Base-by-base conservation (phyloP, 2,113 vertebrate genomes). In the Montifringilla adamsi region DNA sequence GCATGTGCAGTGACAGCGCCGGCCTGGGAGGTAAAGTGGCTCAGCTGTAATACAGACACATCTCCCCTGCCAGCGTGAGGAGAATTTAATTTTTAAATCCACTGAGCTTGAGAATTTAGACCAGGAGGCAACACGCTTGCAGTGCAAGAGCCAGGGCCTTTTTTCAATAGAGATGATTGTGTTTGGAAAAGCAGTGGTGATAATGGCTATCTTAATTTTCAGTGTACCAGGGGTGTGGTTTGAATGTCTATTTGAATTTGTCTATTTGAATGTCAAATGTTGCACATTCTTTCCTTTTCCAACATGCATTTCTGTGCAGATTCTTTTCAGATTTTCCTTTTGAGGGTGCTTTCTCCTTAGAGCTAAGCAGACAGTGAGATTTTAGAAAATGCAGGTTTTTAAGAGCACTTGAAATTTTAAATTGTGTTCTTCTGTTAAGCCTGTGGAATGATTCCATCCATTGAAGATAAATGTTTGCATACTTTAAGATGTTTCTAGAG, bases 1-100 rank as follows among this genome's bases (percentile, higher is more conserved):
- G 88, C 66, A 21, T 91, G 94, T 95, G 77, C 89, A n/a, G 86
- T 81, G 91, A 60, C 89, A 84, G 79, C 4, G 68, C 43, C 3
- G 8, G 52, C 56, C 82, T 39, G 43, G 59, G 64, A 95, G 68
- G 76, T 44, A 5, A 86, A 89, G 84, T 24, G 68, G 21, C 72
- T 93, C 90, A 35, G 64, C 59, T 84, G 55, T 68, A 35, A 53
- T 13, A n/a, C 52, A 63, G 72, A 19, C 70, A 50, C 72, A 75
- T 39, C 56, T 72, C 24, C 49, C 31, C 68, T 81, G 70, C n/a
- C 87, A 92, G 31, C 69, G 8, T 15, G 27, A 46, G 55, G 28
- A 31, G 47, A 14, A 23, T 75, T 93, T 68, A 66, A 86, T 53
- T 78, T 94, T 88, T 88, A 90, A 93, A 92, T 28, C 24, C 56